Conservation (phyloP, 2,888 invertebrate species). For the Sphaeridia pumilis region DNA sequence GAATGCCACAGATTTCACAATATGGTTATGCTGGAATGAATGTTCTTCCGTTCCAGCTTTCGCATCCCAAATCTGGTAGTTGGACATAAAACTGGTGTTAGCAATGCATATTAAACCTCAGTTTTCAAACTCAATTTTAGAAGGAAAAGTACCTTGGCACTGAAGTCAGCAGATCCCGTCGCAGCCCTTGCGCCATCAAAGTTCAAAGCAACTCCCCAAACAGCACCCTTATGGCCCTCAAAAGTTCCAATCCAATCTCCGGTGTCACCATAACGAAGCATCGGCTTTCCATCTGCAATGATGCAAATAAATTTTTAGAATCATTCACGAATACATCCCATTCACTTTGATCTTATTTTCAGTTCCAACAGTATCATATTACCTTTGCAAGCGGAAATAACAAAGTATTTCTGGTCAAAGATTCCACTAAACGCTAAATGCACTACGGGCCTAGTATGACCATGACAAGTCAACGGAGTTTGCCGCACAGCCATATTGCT, state of each 20-base stretch:
- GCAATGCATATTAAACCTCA: no score
- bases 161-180: slow-evolving; percentile 92
- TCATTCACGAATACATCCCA: no score
- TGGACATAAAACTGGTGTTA: no score
- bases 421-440: slow-evolving; percentile 92
- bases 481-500: slow-evolving; percentile 56
- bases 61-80: slow-evolving; percentile 96
- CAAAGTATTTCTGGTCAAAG: slow-evolving; percentile 84
- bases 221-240: slow-evolving; percentile 96
- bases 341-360: not conserved
- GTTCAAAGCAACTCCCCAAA: slow-evolving; percentile 94
- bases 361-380: slow-evolving; percentile 26
- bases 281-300: slow-evolving; percentile 93
- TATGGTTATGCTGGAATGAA: slow-evolving; percentile 91
- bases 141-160: slow-evolving; percentile 61
- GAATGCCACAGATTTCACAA: slow-evolving; percentile 91
- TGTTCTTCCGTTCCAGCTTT: slow-evolving; percentile 78
- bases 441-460: slow-evolving; percentile 94
- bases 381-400: slow-evolving; percentile 99
- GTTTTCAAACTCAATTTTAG: no score
- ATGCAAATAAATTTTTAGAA: no score
- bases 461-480: slow-evolving; percentile 91
- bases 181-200: slow-evolving; percentile 81
- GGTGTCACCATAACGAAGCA: slow-evolving; percentile 94
- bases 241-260: slow-evolving; percentile 99